phyloP scores from a whole-genome alignment of 2,888 invertebrate genomes.

The Erannis defoliaria region DNA sequence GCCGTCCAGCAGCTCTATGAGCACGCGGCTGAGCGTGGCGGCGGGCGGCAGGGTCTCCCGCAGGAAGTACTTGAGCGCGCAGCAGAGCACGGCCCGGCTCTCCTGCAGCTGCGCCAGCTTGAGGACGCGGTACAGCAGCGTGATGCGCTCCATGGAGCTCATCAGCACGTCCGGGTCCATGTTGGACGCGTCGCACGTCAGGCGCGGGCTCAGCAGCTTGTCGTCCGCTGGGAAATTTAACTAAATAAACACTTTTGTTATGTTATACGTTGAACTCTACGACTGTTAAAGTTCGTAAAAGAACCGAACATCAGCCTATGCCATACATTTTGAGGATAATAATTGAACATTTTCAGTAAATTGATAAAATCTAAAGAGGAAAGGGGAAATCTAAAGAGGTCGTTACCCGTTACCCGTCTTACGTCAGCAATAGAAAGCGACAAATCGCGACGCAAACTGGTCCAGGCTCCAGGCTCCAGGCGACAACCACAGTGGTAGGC shows the following conservation, averaged over 20 bases:
- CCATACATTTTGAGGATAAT: too few relatives aligned
- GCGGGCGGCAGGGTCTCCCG: conserved; percentile 80
- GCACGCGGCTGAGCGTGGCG: conserved; percentile 78
- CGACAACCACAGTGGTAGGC: too few relatives aligned
- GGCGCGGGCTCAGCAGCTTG: conserved; percentile 73
- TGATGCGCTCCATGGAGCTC: conserved; percentile 81
- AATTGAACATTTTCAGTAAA: too few relatives aligned
- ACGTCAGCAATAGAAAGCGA: too few relatives aligned
- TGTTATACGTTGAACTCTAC: too few relatives aligned
- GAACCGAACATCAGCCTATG: too few relatives aligned
- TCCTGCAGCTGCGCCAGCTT: conserved; percentile 59
- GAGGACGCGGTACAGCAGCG: conserved; percentile 73
- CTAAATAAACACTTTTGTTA: not conserved
- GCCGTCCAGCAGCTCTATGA: conserved; percentile 79
- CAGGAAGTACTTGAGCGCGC: conserved; percentile 71
- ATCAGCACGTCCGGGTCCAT: conserved; percentile 82
- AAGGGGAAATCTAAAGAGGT: too few relatives aligned
- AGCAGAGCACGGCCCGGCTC: conserved; percentile 60
- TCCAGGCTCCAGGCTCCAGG: too few relatives aligned
- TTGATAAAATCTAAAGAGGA: too few relatives aligned
- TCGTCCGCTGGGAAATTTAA: conserved; percentile 67
- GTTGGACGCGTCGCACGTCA: conserved; percentile 75
- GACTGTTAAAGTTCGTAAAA: too few relatives aligned
- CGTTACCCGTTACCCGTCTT: too few relatives aligned
- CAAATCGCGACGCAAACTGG: too few relatives aligned